phyloP scores from a whole-genome alignment of 2,888 invertebrate species.

The Oegoconia quadripuncta region DNA sequence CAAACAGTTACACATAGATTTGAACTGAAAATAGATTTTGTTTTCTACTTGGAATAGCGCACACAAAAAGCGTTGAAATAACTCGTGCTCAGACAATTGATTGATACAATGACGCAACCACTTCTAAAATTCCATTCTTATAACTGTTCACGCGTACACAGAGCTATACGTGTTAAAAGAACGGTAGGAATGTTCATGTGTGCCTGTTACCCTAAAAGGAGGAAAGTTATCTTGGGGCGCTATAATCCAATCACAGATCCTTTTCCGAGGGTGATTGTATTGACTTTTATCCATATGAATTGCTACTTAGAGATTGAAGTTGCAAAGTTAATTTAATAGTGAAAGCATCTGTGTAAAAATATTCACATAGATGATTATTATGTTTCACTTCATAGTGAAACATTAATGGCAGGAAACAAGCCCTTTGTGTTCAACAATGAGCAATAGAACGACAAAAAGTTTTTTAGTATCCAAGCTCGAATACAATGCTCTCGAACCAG shows the following conservation, averaged over 20 bases:
- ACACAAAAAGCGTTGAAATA: too few relatives aligned
- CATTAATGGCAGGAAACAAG: slow-evolving; percentile 63
- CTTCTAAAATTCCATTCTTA: slow-evolving; percentile 4
- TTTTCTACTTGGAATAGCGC: too few relatives aligned
- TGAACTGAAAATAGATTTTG: too few relatives aligned
- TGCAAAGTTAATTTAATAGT: not conserved
- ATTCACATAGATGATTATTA: slow-evolving; percentile 24
- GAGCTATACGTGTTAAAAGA: too few relatives aligned
- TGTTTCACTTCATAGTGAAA: slow-evolving; percentile 41
- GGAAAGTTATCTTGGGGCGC: slow-evolving; percentile 38
- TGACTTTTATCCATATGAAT: slow-evolving; percentile 14
- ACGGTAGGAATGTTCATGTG: not conserved
- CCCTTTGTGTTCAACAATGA: slow-evolving; percentile 68
- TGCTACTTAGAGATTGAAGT: slow-evolving; percentile 1
- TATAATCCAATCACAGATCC: slow-evolving; percentile 60
- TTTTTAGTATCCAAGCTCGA: slow-evolving; percentile 54
- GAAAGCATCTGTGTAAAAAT: too few relatives aligned
- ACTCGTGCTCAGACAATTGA: too few relatives aligned
- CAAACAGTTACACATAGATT: too few relatives aligned
- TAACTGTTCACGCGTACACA: too few relatives aligned
- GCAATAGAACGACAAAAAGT: slow-evolving; percentile 65
- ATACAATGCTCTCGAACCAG: slow-evolving; percentile 63
- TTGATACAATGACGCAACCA: slow-evolving; percentile 8
- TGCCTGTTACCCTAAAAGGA: slow-evolving; percentile 15
- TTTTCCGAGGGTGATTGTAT: slow-evolving; percentile 30